phyloP scores from a whole-genome alignment of 2,113 vertebrate species.

The Bucco capensis region DNA sequence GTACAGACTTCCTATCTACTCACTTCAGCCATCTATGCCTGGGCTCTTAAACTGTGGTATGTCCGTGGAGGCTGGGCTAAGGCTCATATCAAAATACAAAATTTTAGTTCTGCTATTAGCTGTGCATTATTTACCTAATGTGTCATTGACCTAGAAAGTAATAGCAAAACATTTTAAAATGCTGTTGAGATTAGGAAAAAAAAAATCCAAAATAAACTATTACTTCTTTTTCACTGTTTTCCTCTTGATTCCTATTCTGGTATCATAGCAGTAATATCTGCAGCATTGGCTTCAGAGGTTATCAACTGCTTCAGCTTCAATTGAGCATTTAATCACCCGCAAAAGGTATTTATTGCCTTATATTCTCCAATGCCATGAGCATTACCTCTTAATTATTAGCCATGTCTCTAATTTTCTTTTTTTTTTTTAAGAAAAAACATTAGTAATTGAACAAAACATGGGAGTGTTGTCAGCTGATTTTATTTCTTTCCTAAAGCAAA shows the following conservation, averaged over 20 bases:
- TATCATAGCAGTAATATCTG: background rate
- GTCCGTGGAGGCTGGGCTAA: background rate
- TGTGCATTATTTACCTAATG: background rate
- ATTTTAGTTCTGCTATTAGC: background rate
- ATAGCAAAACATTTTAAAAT: background rate
- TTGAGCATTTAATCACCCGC: background rate
- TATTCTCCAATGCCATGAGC: background rate
- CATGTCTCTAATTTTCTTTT: background rate
- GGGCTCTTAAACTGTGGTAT: accelerated
- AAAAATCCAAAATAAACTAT: background rate
- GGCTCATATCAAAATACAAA: background rate
- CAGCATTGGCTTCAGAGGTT: background rate
- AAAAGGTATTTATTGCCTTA: background rate
- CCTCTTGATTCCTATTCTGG: background rate
- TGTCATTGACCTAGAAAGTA: background rate
- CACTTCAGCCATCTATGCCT: background rate
- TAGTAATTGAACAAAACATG: background rate
- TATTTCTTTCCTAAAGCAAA: conserved; percentile 24
- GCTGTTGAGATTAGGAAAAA: background rate
- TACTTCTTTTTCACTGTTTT: background rate
- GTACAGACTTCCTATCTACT: background rate
- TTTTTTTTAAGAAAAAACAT: background rate
- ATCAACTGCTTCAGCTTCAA: background rate
- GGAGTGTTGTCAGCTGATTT: background rate
- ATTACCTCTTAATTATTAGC: conserved; percentile 19